Percentiles rank a stretch among this genome's conserved stretches.
Evolutionary conservation across 2,113 vertebrate species (phyloP).

Genomic region (Beaufortia kweichowensis): DNA sequence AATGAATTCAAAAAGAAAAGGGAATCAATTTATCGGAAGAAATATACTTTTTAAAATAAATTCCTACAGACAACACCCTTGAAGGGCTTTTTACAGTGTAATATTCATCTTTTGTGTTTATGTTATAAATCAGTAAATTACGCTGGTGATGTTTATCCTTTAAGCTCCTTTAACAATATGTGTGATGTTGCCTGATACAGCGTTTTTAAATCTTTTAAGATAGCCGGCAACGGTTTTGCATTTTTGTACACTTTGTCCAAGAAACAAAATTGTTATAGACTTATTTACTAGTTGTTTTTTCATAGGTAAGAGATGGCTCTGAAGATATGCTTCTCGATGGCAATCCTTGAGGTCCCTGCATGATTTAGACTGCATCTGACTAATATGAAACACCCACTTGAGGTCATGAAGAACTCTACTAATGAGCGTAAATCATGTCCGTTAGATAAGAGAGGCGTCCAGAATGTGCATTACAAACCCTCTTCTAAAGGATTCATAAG

Average conservation of each 20-base stretch:
- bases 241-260: no score
- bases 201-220: no score
- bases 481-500: background rate
- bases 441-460: background rate
- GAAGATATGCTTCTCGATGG: background rate
- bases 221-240: no score
- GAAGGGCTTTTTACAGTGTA: no score
- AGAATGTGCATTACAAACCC: background rate
- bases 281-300: no score
- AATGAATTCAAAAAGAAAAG: no score
- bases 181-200: no score
- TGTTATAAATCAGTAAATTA: background rate
- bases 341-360: background rate
- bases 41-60: no score
- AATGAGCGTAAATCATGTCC: background rate
- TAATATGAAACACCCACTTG: background rate
- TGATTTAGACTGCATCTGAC: conserved; percentile 7
- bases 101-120: background rate
- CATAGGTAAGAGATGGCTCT: background rate
- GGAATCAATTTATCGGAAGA: no score
- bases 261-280: no score
- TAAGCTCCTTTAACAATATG: no score
- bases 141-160: background rate
- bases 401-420: background rate
- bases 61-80: no score